Percentiles rank a stretch among this genome's conserved stretches.
These are phyloP conservation scores for Esox masquinongy DNA, from an alignment of 2,797 vertebrate species.

Conservation along the genomic window DNA sequence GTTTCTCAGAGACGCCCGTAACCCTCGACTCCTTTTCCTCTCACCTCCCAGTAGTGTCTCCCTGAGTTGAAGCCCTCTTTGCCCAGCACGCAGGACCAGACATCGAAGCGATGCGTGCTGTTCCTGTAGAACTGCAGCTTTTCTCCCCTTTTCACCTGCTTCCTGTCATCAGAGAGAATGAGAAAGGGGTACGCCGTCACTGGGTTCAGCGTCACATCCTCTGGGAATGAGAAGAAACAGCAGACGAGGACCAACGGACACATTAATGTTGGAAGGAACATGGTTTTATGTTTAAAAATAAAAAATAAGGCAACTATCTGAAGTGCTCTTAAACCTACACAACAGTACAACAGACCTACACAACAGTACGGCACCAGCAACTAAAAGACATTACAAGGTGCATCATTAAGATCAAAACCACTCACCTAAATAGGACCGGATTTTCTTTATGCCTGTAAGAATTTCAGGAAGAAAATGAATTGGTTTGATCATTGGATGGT, in stretches of 20 bases:
- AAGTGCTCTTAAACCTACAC: not conserved
- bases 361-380: not conserved
- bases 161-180: constrained; percentile 75
- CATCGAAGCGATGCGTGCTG: constrained; percentile 71
- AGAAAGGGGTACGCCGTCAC: constrained; percentile 79
- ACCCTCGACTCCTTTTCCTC: not conserved
- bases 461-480: not conserved
- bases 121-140: constrained; percentile 78
- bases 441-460: constrained; percentile 71
- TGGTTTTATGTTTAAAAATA: too few species aligned
- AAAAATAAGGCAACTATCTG: too few species aligned
- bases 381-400: not conserved
- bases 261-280: too few species aligned
- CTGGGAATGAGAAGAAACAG: constrained; percentile 40
- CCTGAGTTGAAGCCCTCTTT: constrained; percentile 70
- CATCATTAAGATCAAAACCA: not conserved
- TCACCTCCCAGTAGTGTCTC: constrained; percentile 80
- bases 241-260: too few species aligned
- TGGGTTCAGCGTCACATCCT: constrained; percentile 73
- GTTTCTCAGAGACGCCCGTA: not conserved
- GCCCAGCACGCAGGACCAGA: constrained; percentile 73
- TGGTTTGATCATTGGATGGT: not conserved
- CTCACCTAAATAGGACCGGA: constrained; percentile 71
- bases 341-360: not conserved
- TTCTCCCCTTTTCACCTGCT: constrained; percentile 76